Evolutionary conservation across 2,113 vertebrate genomes (phyloP), one percentile per base, ranked within the genome.

Genomic region (Rhadina sibilatrix): DNA sequence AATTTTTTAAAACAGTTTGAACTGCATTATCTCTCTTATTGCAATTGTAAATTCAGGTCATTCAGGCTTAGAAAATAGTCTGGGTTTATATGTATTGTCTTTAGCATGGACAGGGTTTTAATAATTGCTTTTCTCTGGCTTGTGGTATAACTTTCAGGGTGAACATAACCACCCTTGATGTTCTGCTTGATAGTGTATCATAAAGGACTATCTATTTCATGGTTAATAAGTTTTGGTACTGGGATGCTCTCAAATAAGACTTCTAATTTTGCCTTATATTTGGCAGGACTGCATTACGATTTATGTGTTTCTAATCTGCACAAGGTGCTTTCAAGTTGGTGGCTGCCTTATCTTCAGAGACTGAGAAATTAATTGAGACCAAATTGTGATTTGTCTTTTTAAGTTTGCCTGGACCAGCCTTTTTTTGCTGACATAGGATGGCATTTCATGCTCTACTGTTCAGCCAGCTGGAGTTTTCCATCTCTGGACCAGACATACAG

Each of bases 271-370:
- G 3, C 27, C 16, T 21, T 49, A 11, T 40, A 9, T 89, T 65
- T 11, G 31, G 6, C 33, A 60, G 40, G 40, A 31, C 46, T 77
- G 5, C 5, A 2, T 60, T 64, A 47, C 0, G 0, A 16, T 72
- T 72, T 69, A 37, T 23, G 8, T 56, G 17, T 65, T 90, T 88
- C 27, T 74, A 38, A 47, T 61, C 22, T 31, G 38, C 31, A 60
- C 7, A 30, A 57, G 57, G 11, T n/a, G 4, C 12, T 42, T 89
- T 80, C 23, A 31, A 2, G 27, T 14, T 61, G 23, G 8, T 57
- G 38, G 7, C 60, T 94, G 14, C 53, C 19, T 89, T 77, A 27
- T 33, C 22, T 82, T 16, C 3, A 11, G 24, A 44, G 20, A 46
- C 0, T 31, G 31, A 56, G 20, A 40, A 87, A 54, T 59, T 50